phyloP scores from a whole-genome alignment of 2,113 vertebrate genomes.

The Proteles cristata region DNA sequence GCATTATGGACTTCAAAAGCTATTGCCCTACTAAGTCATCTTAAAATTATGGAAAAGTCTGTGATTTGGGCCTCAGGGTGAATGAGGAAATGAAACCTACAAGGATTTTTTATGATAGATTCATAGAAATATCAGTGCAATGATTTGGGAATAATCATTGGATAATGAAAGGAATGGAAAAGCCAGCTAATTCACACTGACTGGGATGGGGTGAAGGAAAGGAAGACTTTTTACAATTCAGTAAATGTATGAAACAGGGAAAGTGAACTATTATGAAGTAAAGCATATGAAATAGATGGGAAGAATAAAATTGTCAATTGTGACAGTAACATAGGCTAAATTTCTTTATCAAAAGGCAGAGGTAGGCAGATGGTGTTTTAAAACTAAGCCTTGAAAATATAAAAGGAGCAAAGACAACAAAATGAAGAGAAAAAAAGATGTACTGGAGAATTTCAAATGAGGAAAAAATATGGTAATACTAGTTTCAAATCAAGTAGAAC shows the following conservation, averaged over 20 bases:
- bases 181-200: background rate
- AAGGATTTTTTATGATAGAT: background rate
- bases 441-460: background rate
- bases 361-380: background rate
- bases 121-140: background rate
- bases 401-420: background rate
- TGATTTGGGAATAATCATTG: background rate
- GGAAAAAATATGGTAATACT: background rate
- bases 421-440: constrained; percentile 13
- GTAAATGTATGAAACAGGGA: background rate
- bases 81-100: background rate
- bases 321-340: background rate
- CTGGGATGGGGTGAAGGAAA: background rate
- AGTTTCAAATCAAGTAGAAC: background rate
- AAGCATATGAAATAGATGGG: background rate
- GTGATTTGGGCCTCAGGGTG: background rate
- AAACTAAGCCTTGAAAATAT: background rate
- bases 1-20: background rate
- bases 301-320: background rate
- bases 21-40: background rate
- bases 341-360: background rate
- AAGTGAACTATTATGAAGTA: background rate
- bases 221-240: background rate
- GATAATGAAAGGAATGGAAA: background rate
- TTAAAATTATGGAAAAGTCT: background rate